A percentile compares a stretch with the other conserved stretches of the same genome.
phyloP scores from a whole-genome alignment of 2,797 vertebrate species.

The Pangasius macronema region DNA sequence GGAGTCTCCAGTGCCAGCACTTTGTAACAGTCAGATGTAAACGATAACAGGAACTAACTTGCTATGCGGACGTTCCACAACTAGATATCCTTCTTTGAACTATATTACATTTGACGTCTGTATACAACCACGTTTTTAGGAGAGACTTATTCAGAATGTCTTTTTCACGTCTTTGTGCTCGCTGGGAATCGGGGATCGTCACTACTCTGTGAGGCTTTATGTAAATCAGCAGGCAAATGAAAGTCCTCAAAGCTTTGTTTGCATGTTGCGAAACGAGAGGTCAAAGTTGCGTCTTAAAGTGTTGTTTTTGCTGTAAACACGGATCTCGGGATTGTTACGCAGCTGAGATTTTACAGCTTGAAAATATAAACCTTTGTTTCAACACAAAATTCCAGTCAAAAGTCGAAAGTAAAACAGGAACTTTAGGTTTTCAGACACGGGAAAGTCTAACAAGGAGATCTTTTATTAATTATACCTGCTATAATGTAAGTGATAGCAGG shows the following conservation, averaged over 20 bases:
- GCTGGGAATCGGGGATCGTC: not conserved
- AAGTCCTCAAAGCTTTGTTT: not conserved
- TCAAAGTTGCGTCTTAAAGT: not conserved
- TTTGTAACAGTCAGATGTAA: too few relatives aligned
- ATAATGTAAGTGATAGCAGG: not conserved
- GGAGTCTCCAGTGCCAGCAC: not conserved
- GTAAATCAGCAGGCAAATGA: slow-evolving; percentile 36
- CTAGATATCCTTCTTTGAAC: not conserved
- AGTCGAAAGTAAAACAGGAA: too few relatives aligned
- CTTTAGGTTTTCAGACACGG: too few relatives aligned
- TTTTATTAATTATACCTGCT: not conserved
- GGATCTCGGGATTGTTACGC: not conserved
- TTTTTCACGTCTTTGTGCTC: not conserved
- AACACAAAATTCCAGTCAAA: not conserved
- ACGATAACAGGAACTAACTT: too few relatives aligned
- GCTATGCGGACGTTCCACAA: not conserved
- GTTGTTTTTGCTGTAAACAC: not conserved
- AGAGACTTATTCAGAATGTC: not conserved
- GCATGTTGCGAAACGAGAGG: not conserved
- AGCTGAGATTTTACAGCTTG: not conserved
- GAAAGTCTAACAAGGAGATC: not conserved
- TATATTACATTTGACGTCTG: not conserved
- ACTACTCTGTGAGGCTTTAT: not conserved
- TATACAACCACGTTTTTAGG: not conserved
- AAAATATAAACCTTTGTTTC: not conserved